Base-by-base conservation (phyloP, 2,797 vertebrate species). In the Gallirallus australis region DNA sequence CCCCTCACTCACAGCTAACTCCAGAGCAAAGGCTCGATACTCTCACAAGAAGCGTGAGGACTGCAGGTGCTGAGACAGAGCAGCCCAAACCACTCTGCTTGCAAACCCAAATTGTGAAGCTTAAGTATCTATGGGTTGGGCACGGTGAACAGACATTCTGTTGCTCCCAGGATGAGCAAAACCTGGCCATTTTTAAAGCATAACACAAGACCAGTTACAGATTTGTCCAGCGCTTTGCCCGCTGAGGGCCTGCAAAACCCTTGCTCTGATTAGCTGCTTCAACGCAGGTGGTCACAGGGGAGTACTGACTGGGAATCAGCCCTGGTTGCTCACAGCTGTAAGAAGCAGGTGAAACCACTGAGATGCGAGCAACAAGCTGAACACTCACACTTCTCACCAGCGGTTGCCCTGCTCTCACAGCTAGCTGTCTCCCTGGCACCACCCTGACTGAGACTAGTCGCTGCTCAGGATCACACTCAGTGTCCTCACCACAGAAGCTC, bases 21-120 rank as follows among this genome's bases (percentile, higher is more conserved):
- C 23, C 39, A 70, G 11, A 76, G 60, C 30, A n/a, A 57, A 68
- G 31, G 40, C n/a, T 25, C 53, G 15, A 39, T 3, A 2, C 14
- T 15, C 15, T 52, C 64, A 48, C 31, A n/a, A 31, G 39, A 30
- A 18, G 4, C 1, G 0, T 6, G 27, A 35, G 39, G 35, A 28
- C 25, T 30, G 19, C 53, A 40, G 42, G 39, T 42, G 65, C 33
- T 12, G 11, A 61, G 27, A 16, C 70, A 35, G 19, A 8, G n/a
- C 1, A 6, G 17, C 35, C 66, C 60, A 16, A 64, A 27, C 37
- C 20, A 31, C 37, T 37, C 56, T 5, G 8, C 66, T 7, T 23
- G 4, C 0, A 12, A 60, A 35, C 6, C 42, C 70, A 28, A 42
- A 35, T 1, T 0, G 0, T 15, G 15, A 42, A 72, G 31, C 20